A percentile compares a stretch with the other conserved stretches of the same genome.
Evolutionary conservation across 2,888 invertebrate genomes (phyloP).

Genomic region (Mylabris sibirica): DNA sequence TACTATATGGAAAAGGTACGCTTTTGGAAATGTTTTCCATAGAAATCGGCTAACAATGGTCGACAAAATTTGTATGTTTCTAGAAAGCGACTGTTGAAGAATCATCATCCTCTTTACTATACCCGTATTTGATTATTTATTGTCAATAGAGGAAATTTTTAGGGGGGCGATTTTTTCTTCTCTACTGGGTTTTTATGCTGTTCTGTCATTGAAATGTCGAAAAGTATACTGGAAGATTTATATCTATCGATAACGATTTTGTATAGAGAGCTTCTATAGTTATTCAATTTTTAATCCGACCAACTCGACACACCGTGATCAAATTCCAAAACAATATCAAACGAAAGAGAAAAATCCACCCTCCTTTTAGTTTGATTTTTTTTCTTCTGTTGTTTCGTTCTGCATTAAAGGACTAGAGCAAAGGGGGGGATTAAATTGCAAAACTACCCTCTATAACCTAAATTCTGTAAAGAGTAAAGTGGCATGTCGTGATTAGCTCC

Average conservation of each 20-base stretch:
- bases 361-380: conserved; percentile 34
- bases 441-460: conserved; percentile 36
- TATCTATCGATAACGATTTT: conserved; percentile 36
- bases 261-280: neutral
- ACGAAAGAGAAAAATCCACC: conserved; percentile 11
- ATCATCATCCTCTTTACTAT: neutral
- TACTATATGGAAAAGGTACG: neutral
- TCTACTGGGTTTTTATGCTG: neutral
- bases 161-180: conserved; percentile 20
- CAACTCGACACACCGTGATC: conserved; percentile 32
- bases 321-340: conserved; percentile 44
- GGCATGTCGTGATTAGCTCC: conserved; percentile 56
- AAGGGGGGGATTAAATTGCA: neutral
- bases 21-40: conserved; percentile 2
- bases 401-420: neutral
- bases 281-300: conserved; percentile 35
- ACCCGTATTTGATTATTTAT: neutral
- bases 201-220: conserved; percentile 23
- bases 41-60: neutral
- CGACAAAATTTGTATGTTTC: conserved; percentile 1
- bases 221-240: conserved; percentile 32
- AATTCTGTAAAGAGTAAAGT: conserved; percentile 52
- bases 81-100: neutral
- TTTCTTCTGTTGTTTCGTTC: conserved; percentile 26
- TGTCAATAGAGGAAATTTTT: conserved; percentile 24